Base-by-base conservation (phyloP, 1,140 invertebrate genomes). In the Conus betulinus region DNA sequence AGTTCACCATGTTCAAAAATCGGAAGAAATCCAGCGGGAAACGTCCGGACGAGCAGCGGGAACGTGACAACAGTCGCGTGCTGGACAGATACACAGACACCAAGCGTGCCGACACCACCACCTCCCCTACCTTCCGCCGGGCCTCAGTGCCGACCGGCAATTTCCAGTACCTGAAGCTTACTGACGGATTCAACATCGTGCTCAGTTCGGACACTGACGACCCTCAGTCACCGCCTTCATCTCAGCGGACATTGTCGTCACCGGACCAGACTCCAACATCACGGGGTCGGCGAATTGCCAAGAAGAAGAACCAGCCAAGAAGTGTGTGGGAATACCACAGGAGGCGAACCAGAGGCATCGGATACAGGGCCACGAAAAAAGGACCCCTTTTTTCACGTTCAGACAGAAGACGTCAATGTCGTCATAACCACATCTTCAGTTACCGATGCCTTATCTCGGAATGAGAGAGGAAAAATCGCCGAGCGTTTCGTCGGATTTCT, bases 101-200 rank as follows among this genome's bases (percentile, higher is more conserved):
- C 6, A 17, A 8, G 13, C 23, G 39, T 27, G 23, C 39, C 10
- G 23, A 23, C 39, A 17, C 76, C 25, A 15, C 52, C 39, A 15
- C 79, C 23, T 51, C 51, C 17, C 79, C 51, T 0, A 3, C 76
- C 8, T 78, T 78, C 25, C 67, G 67, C 67, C 11, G 67, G 20
- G 67, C 11, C 13, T 17, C 11, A 0, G 1, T 71, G 67, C 20
- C 67, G 11, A 71, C 67, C 11, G 67, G 67, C 7, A 81, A 81
- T 51, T 39, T 81, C 10, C 79, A 81, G 79, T 81, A 81, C 79
- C 51, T 81, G 51, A 81, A 81, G 51, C 51, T 81, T 15, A 81
- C 79, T 55, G 79, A 81, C 79, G 79, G 51, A 0, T 81, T 81
- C 51, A 81, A 81, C 79, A 81, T 81, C 51, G 79, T 53, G 13